These are phyloP conservation scores for Tiphia femorata DNA, from an alignment of 2,888 invertebrate genomes.

Conservation along the genomic window DNA sequence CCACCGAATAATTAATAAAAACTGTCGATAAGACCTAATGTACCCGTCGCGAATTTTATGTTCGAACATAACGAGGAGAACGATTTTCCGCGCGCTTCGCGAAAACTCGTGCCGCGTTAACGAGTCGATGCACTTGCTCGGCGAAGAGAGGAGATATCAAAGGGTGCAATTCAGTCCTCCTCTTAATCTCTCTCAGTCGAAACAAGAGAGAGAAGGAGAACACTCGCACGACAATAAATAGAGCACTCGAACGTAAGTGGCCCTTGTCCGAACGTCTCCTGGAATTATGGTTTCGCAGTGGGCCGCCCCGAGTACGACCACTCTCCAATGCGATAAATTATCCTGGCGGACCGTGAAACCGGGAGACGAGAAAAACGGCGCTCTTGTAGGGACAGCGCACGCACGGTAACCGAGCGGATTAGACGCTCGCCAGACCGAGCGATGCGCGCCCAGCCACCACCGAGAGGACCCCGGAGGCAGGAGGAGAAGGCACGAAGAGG, in stretches of 20 bases:
- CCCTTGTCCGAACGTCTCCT: conserved; percentile 30
- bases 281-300: conserved; percentile 27
- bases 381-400: not conserved
- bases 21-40: too few relatives aligned
- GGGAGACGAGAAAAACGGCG: conserved; percentile 17
- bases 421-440: too few relatives aligned
- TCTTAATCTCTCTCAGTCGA: conserved; percentile 2
- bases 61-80: too few relatives aligned
- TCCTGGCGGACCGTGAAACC: conserved; percentile 6
- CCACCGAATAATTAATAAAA: too few relatives aligned
- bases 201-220: too few relatives aligned
- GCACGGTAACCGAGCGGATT: not conserved
- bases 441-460: too few relatives aligned
- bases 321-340: conserved; percentile 29
- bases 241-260: conserved; percentile 31
- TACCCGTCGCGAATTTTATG: not conserved
- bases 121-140: conserved; percentile 10
- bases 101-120: conserved; percentile 7
- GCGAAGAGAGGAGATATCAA: conserved; percentile 10
- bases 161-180: conserved; percentile 15
- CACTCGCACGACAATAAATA: conserved; percentile 38
- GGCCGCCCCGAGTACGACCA: conserved; percentile 2
- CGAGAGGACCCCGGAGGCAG: too few relatives aligned
- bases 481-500: not conserved
- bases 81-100: too few relatives aligned